Conservation (phyloP, 2,113 vertebrate species). For the Lophotis ruficrista region DNA sequence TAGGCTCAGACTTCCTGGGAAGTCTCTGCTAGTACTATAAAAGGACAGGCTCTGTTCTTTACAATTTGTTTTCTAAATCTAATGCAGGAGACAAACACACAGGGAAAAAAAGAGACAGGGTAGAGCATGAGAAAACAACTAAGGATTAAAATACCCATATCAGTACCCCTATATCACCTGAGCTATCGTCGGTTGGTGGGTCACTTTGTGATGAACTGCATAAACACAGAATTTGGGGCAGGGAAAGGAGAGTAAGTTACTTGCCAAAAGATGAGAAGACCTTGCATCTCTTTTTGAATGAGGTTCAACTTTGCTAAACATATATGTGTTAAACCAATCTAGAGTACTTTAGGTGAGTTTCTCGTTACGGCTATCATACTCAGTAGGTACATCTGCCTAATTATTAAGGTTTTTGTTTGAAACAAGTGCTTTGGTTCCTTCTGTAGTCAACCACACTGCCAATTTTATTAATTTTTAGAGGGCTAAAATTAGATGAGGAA, state of each 20-base stretch:
- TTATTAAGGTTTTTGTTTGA: background rate
- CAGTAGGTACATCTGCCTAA: background rate
- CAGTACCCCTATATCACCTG: background rate
- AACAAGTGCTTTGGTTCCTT: background rate
- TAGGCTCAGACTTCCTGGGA: background rate
- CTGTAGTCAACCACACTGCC: background rate
- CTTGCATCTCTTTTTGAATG: background rate
- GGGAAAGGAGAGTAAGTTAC: fast-evolving
- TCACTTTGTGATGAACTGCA: background rate
- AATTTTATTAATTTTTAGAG: background rate
- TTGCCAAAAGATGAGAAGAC: background rate
- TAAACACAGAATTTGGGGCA: background rate
- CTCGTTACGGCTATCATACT: background rate
- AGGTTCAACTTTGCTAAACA: background rate
- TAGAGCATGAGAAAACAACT: fast-evolving
- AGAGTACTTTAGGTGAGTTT: background rate
- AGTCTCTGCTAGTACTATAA: background rate
- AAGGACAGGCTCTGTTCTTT: background rate
- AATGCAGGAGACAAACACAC: background rate
- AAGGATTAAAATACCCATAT: background rate
- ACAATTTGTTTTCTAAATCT: background rate
- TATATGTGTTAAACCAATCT: background rate
- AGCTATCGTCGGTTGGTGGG: fast-evolving
- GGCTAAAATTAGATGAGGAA: background rate
- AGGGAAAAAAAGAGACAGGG: fast-evolving